Conservation (phyloP, 2,113 vertebrate species). For the Daphoenositta chrysoptera region DNA sequence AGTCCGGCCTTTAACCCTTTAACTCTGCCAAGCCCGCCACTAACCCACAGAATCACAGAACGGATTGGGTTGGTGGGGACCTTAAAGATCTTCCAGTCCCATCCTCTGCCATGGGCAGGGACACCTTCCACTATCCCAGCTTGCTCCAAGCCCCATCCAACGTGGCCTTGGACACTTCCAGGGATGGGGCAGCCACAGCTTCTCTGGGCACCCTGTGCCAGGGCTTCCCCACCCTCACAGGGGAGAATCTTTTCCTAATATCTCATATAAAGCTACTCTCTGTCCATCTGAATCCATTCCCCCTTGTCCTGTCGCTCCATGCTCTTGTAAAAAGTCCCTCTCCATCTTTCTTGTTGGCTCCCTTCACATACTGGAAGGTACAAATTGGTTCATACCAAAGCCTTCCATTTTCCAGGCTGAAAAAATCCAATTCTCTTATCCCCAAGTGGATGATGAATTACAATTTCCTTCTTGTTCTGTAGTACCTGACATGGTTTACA, state of each 20-base stretch:
- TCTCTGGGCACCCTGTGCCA: not conserved
- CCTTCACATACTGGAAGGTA: not conserved
- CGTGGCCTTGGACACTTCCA: not conserved
- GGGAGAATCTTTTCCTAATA: too few species aligned
- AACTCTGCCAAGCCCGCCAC: not conserved
- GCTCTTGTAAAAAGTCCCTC: not conserved
- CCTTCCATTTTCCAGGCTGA: not conserved
- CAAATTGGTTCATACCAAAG: not conserved
- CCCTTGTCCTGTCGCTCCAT: not conserved
- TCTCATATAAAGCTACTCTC: not conserved
- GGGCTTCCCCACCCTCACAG: fast-evolving
- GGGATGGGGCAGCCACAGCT: not conserved
- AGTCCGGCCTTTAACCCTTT: not conserved
- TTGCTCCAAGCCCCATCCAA: fast-evolving
- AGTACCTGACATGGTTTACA: fast-evolving
- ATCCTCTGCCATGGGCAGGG: not conserved
- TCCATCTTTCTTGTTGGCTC: not conserved
- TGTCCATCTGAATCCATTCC: not conserved
- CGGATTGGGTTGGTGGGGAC: not conserved
- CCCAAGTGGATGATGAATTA: not conserved
- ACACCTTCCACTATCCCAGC: fast-evolving
- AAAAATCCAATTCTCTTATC: not conserved
- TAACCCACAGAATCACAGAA: not conserved
- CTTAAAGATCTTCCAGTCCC: fast-evolving
- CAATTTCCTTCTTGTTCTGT: not conserved